Conservation (phyloP, 2,113 vertebrate species). For the Cricetomys ansorgei region DNA sequence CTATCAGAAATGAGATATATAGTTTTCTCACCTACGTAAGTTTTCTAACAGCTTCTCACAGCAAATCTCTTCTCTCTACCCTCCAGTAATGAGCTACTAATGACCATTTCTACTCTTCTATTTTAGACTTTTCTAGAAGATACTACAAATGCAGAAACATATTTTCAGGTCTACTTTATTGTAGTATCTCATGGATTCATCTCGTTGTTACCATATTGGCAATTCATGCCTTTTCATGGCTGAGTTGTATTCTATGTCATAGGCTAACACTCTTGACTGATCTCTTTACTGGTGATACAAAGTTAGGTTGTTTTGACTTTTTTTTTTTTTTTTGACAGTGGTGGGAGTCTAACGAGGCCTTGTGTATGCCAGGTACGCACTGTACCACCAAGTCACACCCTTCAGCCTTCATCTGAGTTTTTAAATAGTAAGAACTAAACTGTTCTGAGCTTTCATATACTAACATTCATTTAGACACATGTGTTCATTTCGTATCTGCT, state of each 20-base stretch:
- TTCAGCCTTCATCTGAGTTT: neutral
- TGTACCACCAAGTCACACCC: neutral
- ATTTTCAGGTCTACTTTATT: neutral
- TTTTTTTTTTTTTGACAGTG: neutral
- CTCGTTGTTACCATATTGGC: neutral
- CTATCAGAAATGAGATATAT: neutral
- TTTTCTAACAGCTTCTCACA: neutral
- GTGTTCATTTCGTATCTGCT: neutral
- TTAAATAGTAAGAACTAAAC: neutral
- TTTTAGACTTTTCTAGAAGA: neutral
- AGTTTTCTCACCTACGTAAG: neutral
- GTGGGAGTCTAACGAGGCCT: neutral
- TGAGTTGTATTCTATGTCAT: neutral
- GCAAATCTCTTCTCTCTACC: neutral
- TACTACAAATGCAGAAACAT: neutral
- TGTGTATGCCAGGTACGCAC: neutral
- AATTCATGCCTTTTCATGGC: neutral
- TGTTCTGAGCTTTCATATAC: neutral
- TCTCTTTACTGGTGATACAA: neutral
- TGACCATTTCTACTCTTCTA: neutral
- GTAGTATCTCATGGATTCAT: neutral
- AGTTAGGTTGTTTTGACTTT: neutral
- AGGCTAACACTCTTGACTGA: neutral
- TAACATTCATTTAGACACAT: neutral
- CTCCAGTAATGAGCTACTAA: neutral